Percentiles rank a stretch among this genome's conserved stretches.
Evolutionary conservation across 2,113 vertebrate genomes (phyloP).

Genomic region (Ardeotis arabs): DNA sequence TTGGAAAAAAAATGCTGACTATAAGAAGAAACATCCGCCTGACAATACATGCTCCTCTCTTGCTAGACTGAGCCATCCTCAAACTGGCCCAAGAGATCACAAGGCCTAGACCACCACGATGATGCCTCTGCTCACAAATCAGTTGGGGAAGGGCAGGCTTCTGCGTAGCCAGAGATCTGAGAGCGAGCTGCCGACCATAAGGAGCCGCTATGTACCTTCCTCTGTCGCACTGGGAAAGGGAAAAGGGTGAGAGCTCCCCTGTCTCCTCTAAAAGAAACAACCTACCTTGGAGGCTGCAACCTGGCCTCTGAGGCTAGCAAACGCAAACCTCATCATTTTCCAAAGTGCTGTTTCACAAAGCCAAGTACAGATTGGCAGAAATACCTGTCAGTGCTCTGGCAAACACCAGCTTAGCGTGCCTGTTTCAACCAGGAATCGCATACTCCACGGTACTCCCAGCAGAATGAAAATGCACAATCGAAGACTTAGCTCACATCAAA

Average conservation of each 20-base stretch:
- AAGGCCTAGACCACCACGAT: background rate
- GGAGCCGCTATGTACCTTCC: background rate
- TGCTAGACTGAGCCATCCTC: background rate
- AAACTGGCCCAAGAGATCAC: background rate
- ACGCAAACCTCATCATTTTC: background rate
- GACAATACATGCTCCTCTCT: background rate
- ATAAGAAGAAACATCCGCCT: constrained; percentile 1
- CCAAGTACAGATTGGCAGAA: background rate
- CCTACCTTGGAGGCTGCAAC: background rate
- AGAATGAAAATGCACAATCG: rapidly evolving
- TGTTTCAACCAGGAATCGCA: background rate
- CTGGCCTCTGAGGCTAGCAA: background rate
- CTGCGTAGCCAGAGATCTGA: background rate
- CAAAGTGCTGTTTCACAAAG: background rate
- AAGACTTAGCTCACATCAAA: background rate
- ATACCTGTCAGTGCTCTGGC: background rate
- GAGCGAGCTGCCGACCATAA: rapidly evolving
- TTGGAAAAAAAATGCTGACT: constrained; percentile 20
- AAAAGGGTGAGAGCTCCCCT: background rate
- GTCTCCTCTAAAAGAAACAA: background rate
- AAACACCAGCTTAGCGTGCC: background rate
- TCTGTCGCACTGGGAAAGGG: background rate
- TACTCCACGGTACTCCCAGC: background rate
- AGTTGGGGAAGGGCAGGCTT: background rate
- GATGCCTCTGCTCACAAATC: background rate